Percentiles rank a stretch among this genome's conserved stretches.
Conservation (phyloP, 2,888 invertebrate species). For the Pachymerium ferrugineum region DNA sequence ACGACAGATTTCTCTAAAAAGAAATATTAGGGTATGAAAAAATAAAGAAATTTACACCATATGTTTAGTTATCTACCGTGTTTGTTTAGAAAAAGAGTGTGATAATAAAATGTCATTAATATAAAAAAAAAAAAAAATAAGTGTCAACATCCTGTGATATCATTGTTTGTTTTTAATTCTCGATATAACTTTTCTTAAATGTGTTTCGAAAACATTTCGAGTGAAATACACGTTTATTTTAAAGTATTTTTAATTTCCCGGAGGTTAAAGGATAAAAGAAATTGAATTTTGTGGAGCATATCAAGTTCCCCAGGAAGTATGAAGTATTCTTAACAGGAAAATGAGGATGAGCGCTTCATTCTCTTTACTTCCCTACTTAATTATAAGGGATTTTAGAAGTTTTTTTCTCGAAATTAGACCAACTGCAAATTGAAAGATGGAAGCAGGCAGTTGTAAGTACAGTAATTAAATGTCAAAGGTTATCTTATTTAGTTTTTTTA, state of each 20-base stretch:
- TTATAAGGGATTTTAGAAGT: not conserved
- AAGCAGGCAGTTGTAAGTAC: not conserved
- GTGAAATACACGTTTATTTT: not conserved
- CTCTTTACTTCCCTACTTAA: not conserved
- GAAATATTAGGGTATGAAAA: too few species aligned
- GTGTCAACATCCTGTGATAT: not conserved
- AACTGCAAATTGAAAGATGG: not conserved
- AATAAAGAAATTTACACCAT: too few species aligned
- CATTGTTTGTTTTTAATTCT: not conserved
- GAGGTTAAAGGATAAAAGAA: not conserved
- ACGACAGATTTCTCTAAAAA: too few species aligned
- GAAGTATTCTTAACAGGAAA: not conserved
- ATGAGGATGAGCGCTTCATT: not conserved
- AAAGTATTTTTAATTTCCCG: not conserved
- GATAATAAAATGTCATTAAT: not conserved
- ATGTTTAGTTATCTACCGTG: too few species aligned
- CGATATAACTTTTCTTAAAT: not conserved
- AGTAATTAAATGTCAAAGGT: not conserved
- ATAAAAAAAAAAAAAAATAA: not conserved
- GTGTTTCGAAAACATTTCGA: not conserved
- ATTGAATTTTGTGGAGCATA: not conserved
- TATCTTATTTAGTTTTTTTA: not conserved
- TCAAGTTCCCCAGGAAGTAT: slow-evolving; percentile 4
- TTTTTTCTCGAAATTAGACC: not conserved
- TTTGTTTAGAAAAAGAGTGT: too few species aligned